These are phyloP conservation scores for Etheostoma nigrum DNA, from an alignment of 2,797 vertebrate genomes.

Conservation along the genomic window DNA sequence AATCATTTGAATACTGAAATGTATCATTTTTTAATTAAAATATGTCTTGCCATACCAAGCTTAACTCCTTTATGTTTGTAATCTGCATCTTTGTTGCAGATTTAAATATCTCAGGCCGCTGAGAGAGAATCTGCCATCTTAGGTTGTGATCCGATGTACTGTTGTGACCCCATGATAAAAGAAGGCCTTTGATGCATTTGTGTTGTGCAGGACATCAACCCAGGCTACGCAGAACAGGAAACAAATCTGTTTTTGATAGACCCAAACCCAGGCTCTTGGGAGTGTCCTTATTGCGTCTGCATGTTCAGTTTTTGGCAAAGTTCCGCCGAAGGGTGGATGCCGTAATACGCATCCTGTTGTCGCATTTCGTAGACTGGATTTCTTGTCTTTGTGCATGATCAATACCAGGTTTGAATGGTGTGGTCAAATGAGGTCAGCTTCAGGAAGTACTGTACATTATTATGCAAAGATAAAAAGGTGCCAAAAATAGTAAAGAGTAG, in stretches of 20 bases:
- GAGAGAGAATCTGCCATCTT: not conserved
- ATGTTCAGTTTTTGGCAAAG: constrained; percentile 61
- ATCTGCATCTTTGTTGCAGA: not conserved
- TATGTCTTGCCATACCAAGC: not conserved
- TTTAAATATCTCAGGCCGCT: not conserved
- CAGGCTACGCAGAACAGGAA: constrained; percentile 58
- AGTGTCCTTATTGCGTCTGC: constrained; percentile 50
- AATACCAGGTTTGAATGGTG: constrained; percentile 24
- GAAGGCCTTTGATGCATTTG: constrained; percentile 79
- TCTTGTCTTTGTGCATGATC: constrained; percentile 38
- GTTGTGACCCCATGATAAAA: constrained; percentile 63
- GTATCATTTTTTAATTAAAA: not conserved
- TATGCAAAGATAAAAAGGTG: constrained; percentile 3
- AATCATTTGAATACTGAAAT: not conserved
- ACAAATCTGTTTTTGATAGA: constrained; percentile 58
- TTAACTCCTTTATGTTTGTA: not conserved
- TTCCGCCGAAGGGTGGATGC: constrained; percentile 55
- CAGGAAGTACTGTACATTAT: not conserved
- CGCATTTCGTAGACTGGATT: constrained; percentile 59
- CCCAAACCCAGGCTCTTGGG: constrained; percentile 64
- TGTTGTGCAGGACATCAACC: constrained; percentile 66
- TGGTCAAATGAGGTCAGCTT: constrained; percentile 6
- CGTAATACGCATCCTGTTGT: constrained; percentile 60
- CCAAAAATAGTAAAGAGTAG: not conserved
- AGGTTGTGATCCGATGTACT: constrained; percentile 32